These are phyloP conservation scores for Mechanitis messenoides DNA, from an alignment of 2,888 invertebrate species.

Conservation along the genomic window DNA sequence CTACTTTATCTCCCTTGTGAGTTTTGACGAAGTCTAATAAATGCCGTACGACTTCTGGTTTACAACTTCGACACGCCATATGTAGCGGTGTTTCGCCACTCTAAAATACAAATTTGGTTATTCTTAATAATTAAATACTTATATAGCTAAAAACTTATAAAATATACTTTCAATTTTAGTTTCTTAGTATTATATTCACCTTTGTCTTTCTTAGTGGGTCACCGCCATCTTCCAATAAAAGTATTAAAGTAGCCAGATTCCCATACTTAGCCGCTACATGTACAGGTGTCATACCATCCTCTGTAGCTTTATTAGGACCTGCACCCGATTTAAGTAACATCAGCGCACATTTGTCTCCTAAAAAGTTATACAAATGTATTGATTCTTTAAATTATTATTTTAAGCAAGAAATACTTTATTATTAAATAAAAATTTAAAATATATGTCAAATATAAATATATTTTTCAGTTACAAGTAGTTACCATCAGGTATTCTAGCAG, in stretches of 20 bases:
- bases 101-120: constrained; percentile 60
- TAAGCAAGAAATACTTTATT: no score
- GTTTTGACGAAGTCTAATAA: constrained; percentile 89
- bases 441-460: no score
- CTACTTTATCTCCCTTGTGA: constrained; percentile 84
- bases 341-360: constrained; percentile 86
- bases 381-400: no score
- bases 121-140: not conserved
- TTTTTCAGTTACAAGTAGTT: constrained; percentile 8
- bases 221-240: constrained; percentile 94
- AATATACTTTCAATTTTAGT: not conserved
- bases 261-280: constrained; percentile 97
- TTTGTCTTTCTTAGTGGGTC: constrained; percentile 94
- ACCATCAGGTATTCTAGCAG: constrained; percentile 90
- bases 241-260: constrained; percentile 88
- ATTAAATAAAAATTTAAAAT: no score
- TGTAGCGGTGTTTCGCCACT: constrained; percentile 97
- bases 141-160: no score
- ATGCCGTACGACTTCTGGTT: constrained; percentile 90
- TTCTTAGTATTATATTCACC: constrained; percentile 66
- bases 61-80: constrained; percentile 91
- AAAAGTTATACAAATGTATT: not conserved
- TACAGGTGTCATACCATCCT: constrained; percentile 97
- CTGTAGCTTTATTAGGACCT: constrained; percentile 95
- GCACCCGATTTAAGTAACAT: constrained; percentile 99